Conservation (phyloP, 1,140 invertebrate species). For the Bemisia tabaci region DNA sequence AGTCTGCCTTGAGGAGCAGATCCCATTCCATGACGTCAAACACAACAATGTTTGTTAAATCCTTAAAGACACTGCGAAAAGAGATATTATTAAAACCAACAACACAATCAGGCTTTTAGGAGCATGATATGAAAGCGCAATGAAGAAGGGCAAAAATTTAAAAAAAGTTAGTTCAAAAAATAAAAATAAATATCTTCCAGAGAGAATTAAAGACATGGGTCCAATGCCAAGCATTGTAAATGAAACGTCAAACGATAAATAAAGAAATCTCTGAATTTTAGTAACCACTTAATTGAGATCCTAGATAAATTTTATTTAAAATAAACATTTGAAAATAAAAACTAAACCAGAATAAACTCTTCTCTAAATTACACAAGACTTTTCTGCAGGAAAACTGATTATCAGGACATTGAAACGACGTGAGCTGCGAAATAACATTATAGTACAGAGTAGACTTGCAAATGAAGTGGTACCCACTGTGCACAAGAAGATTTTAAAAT, state of each 20-base stretch:
- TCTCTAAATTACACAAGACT: background rate
- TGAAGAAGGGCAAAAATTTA: background rate
- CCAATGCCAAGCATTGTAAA: background rate
- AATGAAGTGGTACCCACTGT: too few species aligned
- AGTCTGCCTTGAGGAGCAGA: too few species aligned
- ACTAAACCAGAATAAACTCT: background rate
- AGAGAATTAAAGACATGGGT: background rate
- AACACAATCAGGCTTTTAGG: too few species aligned
- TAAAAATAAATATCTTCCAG: background rate
- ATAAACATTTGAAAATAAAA: background rate
- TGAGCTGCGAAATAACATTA: too few species aligned
- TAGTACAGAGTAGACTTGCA: too few species aligned
- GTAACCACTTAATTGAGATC: background rate
- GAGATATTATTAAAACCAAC: too few species aligned
- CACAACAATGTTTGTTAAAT: too few species aligned
- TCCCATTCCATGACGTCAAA: too few species aligned
- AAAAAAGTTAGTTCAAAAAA: background rate
- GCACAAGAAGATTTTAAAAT: too few species aligned
- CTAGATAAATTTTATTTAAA: background rate
- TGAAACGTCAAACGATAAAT: background rate
- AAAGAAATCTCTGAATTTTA: background rate
- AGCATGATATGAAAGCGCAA: too few species aligned
- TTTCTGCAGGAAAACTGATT: background rate
- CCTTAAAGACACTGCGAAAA: too few species aligned
- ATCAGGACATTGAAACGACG: too few species aligned